phyloP scores from a whole-genome alignment of 2,113 vertebrate genomes.

The Theropithecus gelada region DNA sequence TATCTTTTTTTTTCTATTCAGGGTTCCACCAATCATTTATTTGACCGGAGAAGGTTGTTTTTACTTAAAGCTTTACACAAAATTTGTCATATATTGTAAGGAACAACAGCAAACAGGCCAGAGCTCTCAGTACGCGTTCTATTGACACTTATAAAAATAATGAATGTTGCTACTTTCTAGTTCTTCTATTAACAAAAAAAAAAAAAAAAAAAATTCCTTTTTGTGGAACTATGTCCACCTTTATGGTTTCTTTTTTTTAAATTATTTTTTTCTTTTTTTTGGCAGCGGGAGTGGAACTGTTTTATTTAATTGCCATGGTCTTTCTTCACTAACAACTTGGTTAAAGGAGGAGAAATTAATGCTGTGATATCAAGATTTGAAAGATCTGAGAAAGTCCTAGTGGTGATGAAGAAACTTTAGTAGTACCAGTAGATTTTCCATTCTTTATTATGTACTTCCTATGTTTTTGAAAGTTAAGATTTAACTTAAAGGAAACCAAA shows the following conservation, averaged over 20 bases:
- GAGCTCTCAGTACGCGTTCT: neutral
- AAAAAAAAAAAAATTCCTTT: neutral
- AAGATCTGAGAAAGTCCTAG: neutral
- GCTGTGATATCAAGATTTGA: neutral
- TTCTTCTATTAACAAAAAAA: neutral
- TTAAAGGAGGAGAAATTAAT: neutral
- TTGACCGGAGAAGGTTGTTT: neutral
- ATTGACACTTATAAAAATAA: neutral
- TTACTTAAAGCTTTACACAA: neutral
- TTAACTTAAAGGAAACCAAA: neutral
- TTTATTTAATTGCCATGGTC: neutral
- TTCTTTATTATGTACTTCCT: neutral
- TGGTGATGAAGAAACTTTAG: neutral
- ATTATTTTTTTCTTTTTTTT: too few relatives aligned
- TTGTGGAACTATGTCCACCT: neutral
- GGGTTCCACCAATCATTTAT: neutral
- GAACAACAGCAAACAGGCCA: neutral
- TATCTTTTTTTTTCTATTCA: neutral
- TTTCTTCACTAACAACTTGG: neutral
- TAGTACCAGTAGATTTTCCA: neutral
- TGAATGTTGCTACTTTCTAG: neutral
- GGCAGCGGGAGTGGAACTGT: neutral
- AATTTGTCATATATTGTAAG: neutral
- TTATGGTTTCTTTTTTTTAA: neutral
- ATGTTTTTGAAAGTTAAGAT: neutral